Base-by-base conservation (phyloP, 2,113 vertebrate genomes). In the Excalfactoria chinensis region DNA sequence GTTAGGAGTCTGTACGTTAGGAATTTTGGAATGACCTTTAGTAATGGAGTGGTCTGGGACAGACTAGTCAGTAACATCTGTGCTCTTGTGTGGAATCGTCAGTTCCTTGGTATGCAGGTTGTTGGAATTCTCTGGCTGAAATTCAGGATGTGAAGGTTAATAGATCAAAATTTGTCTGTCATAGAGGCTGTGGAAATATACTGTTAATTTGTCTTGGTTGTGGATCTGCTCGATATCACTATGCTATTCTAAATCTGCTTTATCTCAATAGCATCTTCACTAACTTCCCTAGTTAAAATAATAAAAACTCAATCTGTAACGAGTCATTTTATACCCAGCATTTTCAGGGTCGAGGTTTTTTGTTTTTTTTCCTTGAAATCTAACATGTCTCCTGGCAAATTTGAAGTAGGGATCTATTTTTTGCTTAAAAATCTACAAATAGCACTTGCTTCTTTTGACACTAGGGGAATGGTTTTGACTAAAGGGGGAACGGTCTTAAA, bases 311-410 rank as follows among this genome's bases (percentile, higher is more conserved):
- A 59, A 85, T 76, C 74, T 94, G 59, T 95, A 93, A 63, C 68
- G 6, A 89, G 93, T 80, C 6, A 69, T 86, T 93, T 96, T 86
- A 95, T 93, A 58, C 8, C 43, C 49, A n/a, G 64, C 51, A 32
- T 94, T 81, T 53, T 95, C 71, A 86, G 81, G 60, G 84, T n/a
- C 49, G 11, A 44, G 20, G 30, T 22, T 37, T 37, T 37, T 37
- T 37, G 30, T 22, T 46, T 21, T 58, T 90, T 92, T 93, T 89
- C 30, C 88, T 92, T 95, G 60, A 91, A 77, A 87, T 95, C 79
- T 96, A 80, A 90, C 94, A 88, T 94, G 91, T 91, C 56, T 88
- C 92, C 83, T 95, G 93, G 80, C 48, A 59, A 77, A 60, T 67
- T 55, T 79, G 71, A 95, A 94, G 81, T 87, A 96, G 84, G 82